Base-by-base conservation (phyloP, 2,113 vertebrate genomes). In the Melanostigma gelatinosum region DNA sequence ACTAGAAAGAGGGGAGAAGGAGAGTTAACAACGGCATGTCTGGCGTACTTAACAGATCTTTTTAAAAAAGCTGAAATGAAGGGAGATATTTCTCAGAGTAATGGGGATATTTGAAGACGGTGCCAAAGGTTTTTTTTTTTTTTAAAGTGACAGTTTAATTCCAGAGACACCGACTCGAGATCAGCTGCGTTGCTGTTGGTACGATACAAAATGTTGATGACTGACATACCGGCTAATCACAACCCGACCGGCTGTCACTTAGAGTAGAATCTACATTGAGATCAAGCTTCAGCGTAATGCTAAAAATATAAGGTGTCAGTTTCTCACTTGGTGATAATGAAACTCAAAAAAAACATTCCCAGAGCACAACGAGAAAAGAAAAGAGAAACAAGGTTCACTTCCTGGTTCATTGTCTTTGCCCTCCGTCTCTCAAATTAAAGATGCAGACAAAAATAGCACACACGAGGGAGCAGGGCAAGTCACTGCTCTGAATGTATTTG, bases 1-100 rank as follows among this genome's bases (percentile, higher is more conserved):
- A 99, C 98, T 99, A 73, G n/a, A 78, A 72, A 54, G 16, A 34
- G 58, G 71, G 4, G 15, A 2, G n/a, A 62, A 34, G 9, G 24
- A 32, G 71, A 48, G 34, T 79, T n/a, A 83, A 72, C 58, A 34
- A 34, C 38, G 55, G 42, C 42, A 68, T 5, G 12, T 29, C 11
- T 48, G 3, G 15, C n/a, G 48, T 0, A 18, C 34, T 44, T 81
- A 32, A 34, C 13, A 74, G 13, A 71, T 61, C 15, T 4, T 46
- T 36, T 82, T 74, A 10, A 10, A 73, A 15, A 83, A 73, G 27
- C 27, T 54, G n/a, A 44, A 76, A 76, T 38, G 50, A 68, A 42
- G 15, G 32, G 13, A 61, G 29, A 52, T 4, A 36, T 67, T 83
- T 66, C 57, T 61, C 34, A 29, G 68, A 73, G 11, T 55, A 62